Evolutionary conservation across 2,113 vertebrate genomes (phyloP).

Genomic region (Mellivora capensis): DNA sequence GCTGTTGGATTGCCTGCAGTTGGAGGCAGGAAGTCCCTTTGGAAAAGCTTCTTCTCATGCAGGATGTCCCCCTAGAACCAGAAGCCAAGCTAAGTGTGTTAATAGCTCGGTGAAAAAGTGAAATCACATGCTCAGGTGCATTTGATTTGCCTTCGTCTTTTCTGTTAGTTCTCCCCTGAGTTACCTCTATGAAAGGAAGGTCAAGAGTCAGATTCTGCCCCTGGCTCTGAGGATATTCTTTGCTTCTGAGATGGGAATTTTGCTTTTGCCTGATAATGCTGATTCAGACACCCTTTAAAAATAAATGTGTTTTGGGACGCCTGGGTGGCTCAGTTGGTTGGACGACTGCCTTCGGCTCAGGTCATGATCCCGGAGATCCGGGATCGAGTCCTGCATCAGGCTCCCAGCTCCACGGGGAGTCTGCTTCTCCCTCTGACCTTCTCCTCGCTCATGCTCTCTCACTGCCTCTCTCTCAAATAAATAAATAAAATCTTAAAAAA

Average conservation of each 20-base stretch:
- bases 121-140: too few species aligned
- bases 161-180: neutral
- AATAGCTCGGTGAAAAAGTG: neutral
- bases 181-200: neutral
- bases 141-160: neutral
- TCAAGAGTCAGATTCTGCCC: neutral
- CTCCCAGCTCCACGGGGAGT: too few species aligned
- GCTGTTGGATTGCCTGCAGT: neutral
- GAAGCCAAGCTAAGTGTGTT: neutral
- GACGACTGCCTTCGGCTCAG: too few species aligned
- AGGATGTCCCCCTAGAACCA: neutral
- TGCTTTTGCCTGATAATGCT: neutral
- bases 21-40: too few species aligned
- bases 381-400: too few species aligned
- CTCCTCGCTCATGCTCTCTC: too few species aligned
- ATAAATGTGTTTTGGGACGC: too few species aligned
- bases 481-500: too few species aligned
- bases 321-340: too few species aligned
- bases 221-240: neutral
- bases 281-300: neutral
- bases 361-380: too few species aligned
- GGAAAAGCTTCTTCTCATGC: neutral
- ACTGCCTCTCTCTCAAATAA: too few species aligned
- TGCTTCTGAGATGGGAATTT: neutral
- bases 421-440: too few species aligned